These are phyloP conservation scores for Physella acuta DNA, from an alignment of 1,140 invertebrate species.

Conservation along the genomic window DNA sequence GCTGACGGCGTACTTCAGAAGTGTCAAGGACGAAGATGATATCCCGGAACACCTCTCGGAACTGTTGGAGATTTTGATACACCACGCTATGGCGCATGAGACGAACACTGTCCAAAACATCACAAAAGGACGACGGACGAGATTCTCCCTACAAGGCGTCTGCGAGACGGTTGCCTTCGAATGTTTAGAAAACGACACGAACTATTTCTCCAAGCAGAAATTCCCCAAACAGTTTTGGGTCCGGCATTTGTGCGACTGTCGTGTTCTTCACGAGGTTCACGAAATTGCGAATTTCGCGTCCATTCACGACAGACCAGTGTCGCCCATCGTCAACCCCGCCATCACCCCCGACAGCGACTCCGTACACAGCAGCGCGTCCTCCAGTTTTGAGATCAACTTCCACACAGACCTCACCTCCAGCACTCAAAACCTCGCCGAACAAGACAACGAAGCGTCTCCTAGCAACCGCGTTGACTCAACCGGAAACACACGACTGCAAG, in stretches of 20 bases:
- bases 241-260: constrained; percentile 33
- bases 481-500: not conserved
- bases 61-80: constrained; percentile 18
- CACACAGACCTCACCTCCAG: constrained; percentile 12
- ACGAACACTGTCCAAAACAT: constrained; percentile 1
- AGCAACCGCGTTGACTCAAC: not conserved
- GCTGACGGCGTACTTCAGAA: constrained; percentile 22
- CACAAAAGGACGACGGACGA: constrained; percentile 11
- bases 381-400: constrained; percentile 15
- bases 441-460: not conserved
- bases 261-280: constrained; percentile 33
- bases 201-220: constrained; percentile 31
- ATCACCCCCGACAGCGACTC: constrained; percentile 26
- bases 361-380: constrained; percentile 22
- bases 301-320: constrained; percentile 12
- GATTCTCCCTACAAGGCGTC: constrained; percentile 20
- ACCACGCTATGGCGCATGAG: constrained; percentile 13
- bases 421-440: not conserved
- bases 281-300: constrained; percentile 27
- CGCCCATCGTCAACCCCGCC: not conserved
- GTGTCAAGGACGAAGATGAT: constrained; percentile 20
- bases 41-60: constrained; percentile 21
- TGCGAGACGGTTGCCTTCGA: constrained; percentile 31
- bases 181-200: constrained; percentile 29
- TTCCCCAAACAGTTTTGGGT: constrained; percentile 27